Conservation (phyloP, 2,797 vertebrate species). For the Pseudochirops corinnae region DNA sequence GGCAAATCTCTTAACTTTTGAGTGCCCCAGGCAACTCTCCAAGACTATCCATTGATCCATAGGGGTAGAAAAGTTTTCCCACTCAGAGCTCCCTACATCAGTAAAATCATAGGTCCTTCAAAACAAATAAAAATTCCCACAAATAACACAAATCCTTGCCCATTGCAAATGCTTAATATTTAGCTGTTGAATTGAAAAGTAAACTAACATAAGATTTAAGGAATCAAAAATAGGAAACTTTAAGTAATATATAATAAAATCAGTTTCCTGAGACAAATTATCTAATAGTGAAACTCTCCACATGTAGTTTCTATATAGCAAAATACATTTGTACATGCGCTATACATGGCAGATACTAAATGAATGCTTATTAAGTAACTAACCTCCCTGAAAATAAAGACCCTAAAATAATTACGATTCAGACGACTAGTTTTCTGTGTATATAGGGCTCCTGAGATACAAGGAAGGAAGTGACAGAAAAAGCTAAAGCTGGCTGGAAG, state of each 20-base stretch:
- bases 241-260: conserved; percentile 37
- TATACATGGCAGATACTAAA: conserved; percentile 37
- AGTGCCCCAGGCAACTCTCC: not conserved
- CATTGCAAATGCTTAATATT: not conserved
- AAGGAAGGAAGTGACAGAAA: conserved; percentile 17
- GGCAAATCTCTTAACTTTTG: not conserved
- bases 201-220: not conserved
- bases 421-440: not conserved
- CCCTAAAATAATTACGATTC: not conserved
- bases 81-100: not conserved
- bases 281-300: conserved; percentile 32
- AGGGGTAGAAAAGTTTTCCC: not conserved
- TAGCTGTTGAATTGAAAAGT: not conserved
- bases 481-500: not conserved
- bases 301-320: conserved; percentile 29
- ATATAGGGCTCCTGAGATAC: not conserved
- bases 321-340: conserved; percentile 17
- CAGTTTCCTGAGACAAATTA: conserved; percentile 47
- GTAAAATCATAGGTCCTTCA: not conserved
- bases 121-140: not conserved
- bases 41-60: not conserved
- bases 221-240: not conserved
- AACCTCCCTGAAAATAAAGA: conserved; percentile 10
- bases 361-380: conserved; percentile 36
- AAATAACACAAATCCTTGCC: not conserved